Evolutionary conservation across 2,888 invertebrate species (phyloP), one percentile per base, ranked within the genome.

Genomic region (Dryocosmus kuriphilus): DNA sequence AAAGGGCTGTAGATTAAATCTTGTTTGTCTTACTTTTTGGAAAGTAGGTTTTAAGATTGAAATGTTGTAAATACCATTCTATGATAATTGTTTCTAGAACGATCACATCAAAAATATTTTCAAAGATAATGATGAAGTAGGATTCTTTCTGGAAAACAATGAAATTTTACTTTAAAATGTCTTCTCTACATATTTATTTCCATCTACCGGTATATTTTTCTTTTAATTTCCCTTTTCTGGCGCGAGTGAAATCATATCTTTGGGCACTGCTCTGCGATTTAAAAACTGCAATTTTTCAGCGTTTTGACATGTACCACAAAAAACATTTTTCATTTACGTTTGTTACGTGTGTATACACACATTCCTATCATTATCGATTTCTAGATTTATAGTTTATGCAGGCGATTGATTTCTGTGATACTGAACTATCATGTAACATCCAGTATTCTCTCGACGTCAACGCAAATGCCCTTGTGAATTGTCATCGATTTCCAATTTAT

Each of bases 371-470:
- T 67, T 67, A 9, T 30, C 46, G 27, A 51, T 46, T 67, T 67
- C 27, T 27, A 51, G 67, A 67, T 46, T 41, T 46, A 19, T 41
- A 46, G 67, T 67, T 41, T 46, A 27, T 46, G 46, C 46, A 67
- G 46, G 27, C 67, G 67, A 67, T 67, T 67, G 67, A 67, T 67
- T 67, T 67, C 67, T 27, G 41, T 67, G 27, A 67, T 67, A 46
- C 46, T 46, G 27, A 67, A 67, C 67, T 46, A 67, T 67, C 46
- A 67, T 46, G 67, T 41, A 67, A 46, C 41, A 67, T 67, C 11
- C 30, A 67, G 46, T 67, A 67, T 67, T 67, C 46, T 67, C 67
- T 27, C 27, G 27, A 67, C 67, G 24, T 67, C 46, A 30, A 67
- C 30, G 46, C 30, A 27, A 67, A 27, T 51, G 46, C 67, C 67